A percentile compares a stretch with the other conserved stretches of the same genome.
phyloP scores from a whole-genome alignment of 2,888 invertebrate genomes.

The Galeruca laticollis region DNA sequence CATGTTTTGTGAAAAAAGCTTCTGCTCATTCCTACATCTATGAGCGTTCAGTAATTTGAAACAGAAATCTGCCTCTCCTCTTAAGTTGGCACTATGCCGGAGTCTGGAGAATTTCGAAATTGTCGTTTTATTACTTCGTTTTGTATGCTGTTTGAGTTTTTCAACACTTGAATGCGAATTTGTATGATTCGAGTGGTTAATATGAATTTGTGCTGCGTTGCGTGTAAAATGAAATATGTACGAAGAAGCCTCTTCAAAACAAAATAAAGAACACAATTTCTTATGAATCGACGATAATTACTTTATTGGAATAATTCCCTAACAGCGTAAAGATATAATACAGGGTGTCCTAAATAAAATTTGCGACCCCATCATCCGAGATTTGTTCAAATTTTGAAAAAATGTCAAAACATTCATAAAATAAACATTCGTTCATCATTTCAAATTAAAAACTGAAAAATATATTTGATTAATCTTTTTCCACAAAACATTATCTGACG shows the following conservation, averaged over 20 bases:
- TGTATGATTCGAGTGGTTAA: conserved; percentile 28
- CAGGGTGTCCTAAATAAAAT: no score
- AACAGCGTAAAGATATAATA: no score
- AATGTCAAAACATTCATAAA: no score
- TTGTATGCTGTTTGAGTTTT: conserved; percentile 33
- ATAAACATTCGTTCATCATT: no score
- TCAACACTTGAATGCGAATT: conserved; percentile 29
- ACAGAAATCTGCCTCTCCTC: conserved; percentile 50
- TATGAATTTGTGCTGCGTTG: conserved; percentile 29
- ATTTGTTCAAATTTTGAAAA: no score
- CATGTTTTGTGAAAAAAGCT: conserved; percentile 19
- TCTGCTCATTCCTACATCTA: conserved; percentile 28
- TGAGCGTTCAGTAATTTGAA: conserved; percentile 46
- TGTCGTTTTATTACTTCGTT: conserved; percentile 58
- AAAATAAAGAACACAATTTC: background rate
- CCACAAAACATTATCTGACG: no score
- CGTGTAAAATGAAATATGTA: conserved; percentile 18
- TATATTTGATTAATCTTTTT: no score
- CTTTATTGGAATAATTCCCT: no score
- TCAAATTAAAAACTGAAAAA: no score
- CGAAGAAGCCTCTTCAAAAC: background rate
- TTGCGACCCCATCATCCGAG: no score
- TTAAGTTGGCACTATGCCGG: conserved; percentile 51
- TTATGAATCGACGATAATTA: no score
- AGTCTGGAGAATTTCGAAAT: conserved; percentile 55